Conservation (phyloP, 2,888 invertebrate genomes). For the Lasioglossum morio region DNA sequence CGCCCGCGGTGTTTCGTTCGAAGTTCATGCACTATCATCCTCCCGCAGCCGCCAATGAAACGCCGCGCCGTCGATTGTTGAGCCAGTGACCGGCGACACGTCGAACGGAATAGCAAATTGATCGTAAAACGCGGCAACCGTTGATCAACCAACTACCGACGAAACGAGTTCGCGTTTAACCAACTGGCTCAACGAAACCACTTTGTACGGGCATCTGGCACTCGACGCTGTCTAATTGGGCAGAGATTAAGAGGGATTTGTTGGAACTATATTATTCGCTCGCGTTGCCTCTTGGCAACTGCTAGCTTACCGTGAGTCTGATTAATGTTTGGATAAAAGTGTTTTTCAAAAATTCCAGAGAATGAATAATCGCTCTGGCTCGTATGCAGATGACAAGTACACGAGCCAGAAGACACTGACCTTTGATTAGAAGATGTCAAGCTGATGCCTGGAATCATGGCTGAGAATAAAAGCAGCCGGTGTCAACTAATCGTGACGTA, state of each 20-base stretch:
- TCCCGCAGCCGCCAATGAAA: slow-evolving; percentile 69
- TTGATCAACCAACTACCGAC: slow-evolving; percentile 23
- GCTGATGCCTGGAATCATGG: neutral
- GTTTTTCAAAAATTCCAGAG: too few relatives aligned
- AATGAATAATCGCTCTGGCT: neutral
- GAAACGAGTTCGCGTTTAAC: slow-evolving; percentile 47
- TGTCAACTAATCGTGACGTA: neutral
- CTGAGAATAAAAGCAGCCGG: neutral
- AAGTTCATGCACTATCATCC: slow-evolving; percentile 61
- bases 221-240: neutral
- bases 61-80: slow-evolving; percentile 69
- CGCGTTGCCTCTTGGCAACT: neutral
- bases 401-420: neutral
- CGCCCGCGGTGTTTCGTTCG: slow-evolving; percentile 46
- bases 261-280: neutral
- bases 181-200: neutral
- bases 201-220: neutral
- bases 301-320: neutral
- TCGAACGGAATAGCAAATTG: slow-evolving; percentile 58
- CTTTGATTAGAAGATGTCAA: neutral
- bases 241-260: neutral
- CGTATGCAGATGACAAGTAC: neutral
- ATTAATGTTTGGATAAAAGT: too few relatives aligned
- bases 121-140: slow-evolving; percentile 54
- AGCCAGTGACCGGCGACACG: slow-evolving; percentile 42